Evolutionary conservation across 35 echinoderm and acorn worm genomes (phyloP), one percentile per base, ranked within the genome.

Genomic region (Eucidaris tribuloides): DNA sequence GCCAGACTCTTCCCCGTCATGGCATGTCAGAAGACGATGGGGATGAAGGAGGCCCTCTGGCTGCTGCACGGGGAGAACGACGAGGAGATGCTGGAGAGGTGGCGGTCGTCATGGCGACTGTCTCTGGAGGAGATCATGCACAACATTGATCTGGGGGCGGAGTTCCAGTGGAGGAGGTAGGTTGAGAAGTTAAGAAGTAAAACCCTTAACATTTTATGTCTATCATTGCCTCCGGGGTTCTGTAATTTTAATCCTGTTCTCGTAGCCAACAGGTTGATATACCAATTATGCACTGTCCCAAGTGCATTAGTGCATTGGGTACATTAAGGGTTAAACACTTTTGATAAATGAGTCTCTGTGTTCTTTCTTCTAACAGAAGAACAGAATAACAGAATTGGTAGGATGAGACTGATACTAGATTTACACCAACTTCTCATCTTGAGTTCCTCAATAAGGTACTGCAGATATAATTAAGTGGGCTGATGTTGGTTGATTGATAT

Each of bases 1-100:
- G 94, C 94, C 37, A 97, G 93, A 55, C 77, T 97, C 28, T 97
- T 93, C 44, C 94, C 94, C 24, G 90, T 97, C 22, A 93, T 91
- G 94, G 86, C 92, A 58, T 37, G 65, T 40, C 78, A 59, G 42
- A 55, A 89, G 20, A 71, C 81, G 11, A 82, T 97, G 27, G 94
- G 94, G 46, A 88, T 97, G 36, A 81, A 79, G 59, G 94, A 97
- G 77, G 83, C 85, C 18, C 58, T 97, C 36, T 97, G 94, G 94
- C 76, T 97, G 23, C 74, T 87, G 43, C 42, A 82, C 17, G 94
- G 90, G 44, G 82, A 93, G 40, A 42, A 81, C n/a, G 90, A 93
- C 27, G 50, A 62, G 37, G 82, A 14, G 19, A 97, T 90, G 54
- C 60, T 97, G 11, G 13, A 78, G 29, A 89, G 87, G 34, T 97